Conservation (phyloP, 2,888 invertebrate genomes). For the Diadegma fenestrale region DNA sequence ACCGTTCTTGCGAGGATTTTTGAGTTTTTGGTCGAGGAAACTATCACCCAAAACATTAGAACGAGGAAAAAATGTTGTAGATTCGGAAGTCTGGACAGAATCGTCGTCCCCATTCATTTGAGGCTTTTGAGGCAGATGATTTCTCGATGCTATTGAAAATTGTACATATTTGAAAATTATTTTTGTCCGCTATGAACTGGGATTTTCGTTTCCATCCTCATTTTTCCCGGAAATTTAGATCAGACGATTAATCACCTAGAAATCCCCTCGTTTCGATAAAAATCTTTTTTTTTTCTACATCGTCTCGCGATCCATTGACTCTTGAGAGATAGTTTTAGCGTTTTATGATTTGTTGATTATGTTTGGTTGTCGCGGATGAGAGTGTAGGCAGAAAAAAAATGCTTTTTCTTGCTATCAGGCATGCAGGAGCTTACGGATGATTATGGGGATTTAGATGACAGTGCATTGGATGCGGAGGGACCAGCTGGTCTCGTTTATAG, state of each 20-base stretch:
- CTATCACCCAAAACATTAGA: not conserved
- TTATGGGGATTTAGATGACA: slow-evolving; percentile 81
- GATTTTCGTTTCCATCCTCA: not conserved
- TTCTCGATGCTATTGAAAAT: not conserved
- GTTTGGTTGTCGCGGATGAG: slow-evolving; percentile 63
- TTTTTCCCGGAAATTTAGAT: not conserved
- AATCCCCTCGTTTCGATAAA: not conserved
- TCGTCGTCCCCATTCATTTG: no score
- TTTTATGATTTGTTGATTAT: slow-evolving; percentile 44
- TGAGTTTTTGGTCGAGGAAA: not conserved
- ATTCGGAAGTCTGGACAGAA: not conserved
- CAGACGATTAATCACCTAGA: not conserved
- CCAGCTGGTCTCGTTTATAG: slow-evolving; percentile 79
- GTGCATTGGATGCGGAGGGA: slow-evolving; percentile 81
- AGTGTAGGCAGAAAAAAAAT: slow-evolving; percentile 66
- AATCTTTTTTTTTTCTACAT: not conserved
- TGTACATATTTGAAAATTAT: not conserved
- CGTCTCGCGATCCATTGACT: not conserved
- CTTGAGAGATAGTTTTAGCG: not conserved
- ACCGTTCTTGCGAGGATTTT: not conserved
- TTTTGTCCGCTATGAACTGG: not conserved
- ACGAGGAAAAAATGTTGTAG: not conserved
- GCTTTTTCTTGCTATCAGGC: slow-evolving; percentile 74
- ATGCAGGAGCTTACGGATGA: slow-evolving; percentile 79
- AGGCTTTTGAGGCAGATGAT: no score